Evolutionary conservation across 1,140 invertebrate species (phyloP).

Genomic region (Trachelipus rathkii): DNA sequence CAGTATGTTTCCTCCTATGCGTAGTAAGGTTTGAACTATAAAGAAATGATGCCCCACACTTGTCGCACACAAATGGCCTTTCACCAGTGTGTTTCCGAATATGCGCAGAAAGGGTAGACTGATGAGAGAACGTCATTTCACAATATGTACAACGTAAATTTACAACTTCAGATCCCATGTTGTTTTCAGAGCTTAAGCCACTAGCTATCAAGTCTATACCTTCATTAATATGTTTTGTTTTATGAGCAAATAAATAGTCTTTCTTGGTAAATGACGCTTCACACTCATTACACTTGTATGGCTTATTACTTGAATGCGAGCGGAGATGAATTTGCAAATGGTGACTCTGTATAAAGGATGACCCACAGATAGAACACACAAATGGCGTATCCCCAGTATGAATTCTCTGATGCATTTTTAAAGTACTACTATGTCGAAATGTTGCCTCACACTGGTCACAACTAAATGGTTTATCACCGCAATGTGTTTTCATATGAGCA

Average conservation of each 20-base stretch:
- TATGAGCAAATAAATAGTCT: neutral
- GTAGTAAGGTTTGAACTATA: neutral
- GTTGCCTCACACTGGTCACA: conserved; percentile 53
- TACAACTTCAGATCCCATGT: neutral
- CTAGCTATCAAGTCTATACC: neutral
- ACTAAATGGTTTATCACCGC: conserved; percentile 54
- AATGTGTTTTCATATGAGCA: conserved; percentile 49
- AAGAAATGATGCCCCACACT: neutral
- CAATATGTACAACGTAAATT: conserved; percentile 1
- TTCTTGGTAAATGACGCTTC: conserved; percentile 36
- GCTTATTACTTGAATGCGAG: conserved; percentile 53
- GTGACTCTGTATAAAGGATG: conserved; percentile 76
- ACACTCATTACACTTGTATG: conserved; percentile 56
- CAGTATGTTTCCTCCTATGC: conserved; percentile 17
- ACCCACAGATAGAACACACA: conserved; percentile 80
- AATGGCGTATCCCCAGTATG: conserved; percentile 75
- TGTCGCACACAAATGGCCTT: conserved; percentile 1
- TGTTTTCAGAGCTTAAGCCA: neutral
- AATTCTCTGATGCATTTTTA: conserved; percentile 76
- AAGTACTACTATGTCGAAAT: conserved; percentile 64
- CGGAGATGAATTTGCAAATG: conserved; percentile 53
- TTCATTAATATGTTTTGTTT: neutral
- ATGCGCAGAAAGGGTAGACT: conserved; percentile 1
- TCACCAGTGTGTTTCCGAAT: conserved; percentile 2
- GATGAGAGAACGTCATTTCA: neutral